phyloP scores from a whole-genome alignment of 1,140 invertebrate genomes.

The Calliphora vicina region DNA sequence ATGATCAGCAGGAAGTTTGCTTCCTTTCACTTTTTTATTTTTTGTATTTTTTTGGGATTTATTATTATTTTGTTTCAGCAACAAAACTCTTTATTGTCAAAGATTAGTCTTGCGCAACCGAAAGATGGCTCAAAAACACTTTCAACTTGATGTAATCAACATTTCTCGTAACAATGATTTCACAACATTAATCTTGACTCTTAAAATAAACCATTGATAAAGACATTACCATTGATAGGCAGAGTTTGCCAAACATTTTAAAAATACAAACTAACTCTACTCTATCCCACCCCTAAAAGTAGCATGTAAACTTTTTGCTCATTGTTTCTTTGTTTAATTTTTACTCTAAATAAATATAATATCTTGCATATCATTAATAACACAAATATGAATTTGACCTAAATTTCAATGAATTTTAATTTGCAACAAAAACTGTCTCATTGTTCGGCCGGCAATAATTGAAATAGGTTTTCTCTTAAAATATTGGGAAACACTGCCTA shows the following conservation, averaged over 20 bases:
- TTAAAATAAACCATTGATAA: constrained; percentile 17
- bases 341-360: too few relatives aligned
- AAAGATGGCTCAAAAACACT: neutral
- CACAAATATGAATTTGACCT: too few relatives aligned
- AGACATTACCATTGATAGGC: neutral
- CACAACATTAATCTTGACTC: constrained; percentile 3
- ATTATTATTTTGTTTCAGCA: constrained; percentile 13
- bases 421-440: too few relatives aligned
- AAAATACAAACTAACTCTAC: too few relatives aligned
- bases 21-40: constrained; percentile 59
- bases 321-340: too few relatives aligned
- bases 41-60: constrained; percentile 29
- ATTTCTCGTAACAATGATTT: neutral
- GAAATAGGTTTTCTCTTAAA: too few relatives aligned
- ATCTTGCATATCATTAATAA: too few relatives aligned
- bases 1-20: constrained; percentile 50
- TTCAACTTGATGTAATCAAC: neutral
- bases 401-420: too few relatives aligned
- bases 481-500: neutral
- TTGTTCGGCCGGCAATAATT: too few relatives aligned
- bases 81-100: neutral
- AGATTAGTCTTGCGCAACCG: constrained; percentile 17
- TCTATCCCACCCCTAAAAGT: too few relatives aligned
- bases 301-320: too few relatives aligned
- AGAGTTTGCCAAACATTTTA: neutral